Conservation (phyloP, 2,113 vertebrate species). For the Diglossa brunneiventris region DNA sequence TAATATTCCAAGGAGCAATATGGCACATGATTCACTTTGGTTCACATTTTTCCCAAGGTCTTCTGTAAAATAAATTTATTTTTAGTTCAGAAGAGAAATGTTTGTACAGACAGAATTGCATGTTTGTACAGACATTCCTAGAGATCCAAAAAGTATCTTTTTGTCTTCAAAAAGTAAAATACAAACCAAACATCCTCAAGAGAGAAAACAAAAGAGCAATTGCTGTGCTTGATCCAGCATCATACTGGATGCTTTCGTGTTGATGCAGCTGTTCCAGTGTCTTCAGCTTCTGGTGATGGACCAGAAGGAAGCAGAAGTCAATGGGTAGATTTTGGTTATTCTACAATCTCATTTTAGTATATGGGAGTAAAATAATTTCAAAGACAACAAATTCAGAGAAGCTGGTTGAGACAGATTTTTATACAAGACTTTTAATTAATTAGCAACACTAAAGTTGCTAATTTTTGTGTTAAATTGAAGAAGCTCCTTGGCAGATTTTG, state of each 20-base stretch:
- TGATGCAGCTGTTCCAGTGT: conserved; percentile 33
- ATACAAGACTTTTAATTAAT: neutral
- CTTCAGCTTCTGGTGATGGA: neutral
- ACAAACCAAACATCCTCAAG: conserved; percentile 40
- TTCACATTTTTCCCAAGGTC: conserved; percentile 62
- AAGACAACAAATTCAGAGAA: neutral
- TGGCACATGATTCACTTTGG: conserved; percentile 8
- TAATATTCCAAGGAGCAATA: conserved; percentile 1
- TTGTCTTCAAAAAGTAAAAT: conserved; percentile 32
- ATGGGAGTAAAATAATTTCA: neutral
- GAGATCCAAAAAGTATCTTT: conserved; percentile 17
- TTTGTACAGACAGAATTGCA: conserved; percentile 29
- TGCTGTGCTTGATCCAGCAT: neutral
- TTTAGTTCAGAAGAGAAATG: conserved; percentile 53
- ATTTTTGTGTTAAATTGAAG: neutral
- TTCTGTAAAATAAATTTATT: conserved; percentile 54
- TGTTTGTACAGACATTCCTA: conserved; percentile 45
- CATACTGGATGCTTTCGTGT: neutral
- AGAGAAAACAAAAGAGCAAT: conserved; percentile 20
- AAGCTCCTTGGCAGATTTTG: neutral
- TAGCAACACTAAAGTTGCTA: neutral
- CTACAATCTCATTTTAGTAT: neutral
- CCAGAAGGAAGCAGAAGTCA: neutral
- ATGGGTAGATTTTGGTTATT: neutral
- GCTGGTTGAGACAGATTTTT: neutral